phyloP scores from a whole-genome alignment of 2,888 invertebrate species.

The Augochlorella aurata region DNA sequence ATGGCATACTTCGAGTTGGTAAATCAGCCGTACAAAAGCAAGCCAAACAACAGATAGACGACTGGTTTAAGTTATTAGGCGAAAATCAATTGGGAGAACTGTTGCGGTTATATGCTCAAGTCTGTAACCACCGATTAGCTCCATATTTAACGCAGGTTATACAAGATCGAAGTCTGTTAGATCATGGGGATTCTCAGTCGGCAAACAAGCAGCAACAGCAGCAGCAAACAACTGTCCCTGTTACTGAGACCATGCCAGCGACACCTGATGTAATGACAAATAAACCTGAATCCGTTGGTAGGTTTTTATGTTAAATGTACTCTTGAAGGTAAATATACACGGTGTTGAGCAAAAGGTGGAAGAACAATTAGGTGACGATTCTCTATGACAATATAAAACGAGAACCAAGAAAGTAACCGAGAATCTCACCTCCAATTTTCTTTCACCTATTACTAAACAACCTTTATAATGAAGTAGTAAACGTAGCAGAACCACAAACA shows the following conservation, averaged over 20 bases:
- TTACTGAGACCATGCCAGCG: slow-evolving; percentile 80
- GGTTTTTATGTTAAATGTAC: slow-evolving; percentile 33
- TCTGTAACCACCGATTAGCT: slow-evolving; percentile 89
- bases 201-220: slow-evolving; percentile 75
- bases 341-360: not conserved
- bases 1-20: slow-evolving; percentile 94
- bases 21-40: slow-evolving; percentile 86
- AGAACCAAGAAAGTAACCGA: not conserved
- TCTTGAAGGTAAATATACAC: not conserved
- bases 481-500: not conserved
- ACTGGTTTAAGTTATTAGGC: slow-evolving; percentile 94
- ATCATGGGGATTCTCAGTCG: slow-evolving; percentile 84
- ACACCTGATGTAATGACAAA: slow-evolving; percentile 79
- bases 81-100: slow-evolving; percentile 91
- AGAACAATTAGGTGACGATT: not conserved
- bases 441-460: not conserved
- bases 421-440: not conserved
- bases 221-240: slow-evolving; percentile 83
- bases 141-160: slow-evolving; percentile 90
- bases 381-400: too few species aligned
- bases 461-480: not conserved
- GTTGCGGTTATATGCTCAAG: slow-evolving; percentile 93
- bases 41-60: slow-evolving; percentile 88
- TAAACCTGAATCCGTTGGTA: slow-evolving; percentile 78
- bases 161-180: slow-evolving; percentile 88